Evolutionary conservation across 2,797 vertebrate species (phyloP).

Genomic region (Anas capensis): DNA sequence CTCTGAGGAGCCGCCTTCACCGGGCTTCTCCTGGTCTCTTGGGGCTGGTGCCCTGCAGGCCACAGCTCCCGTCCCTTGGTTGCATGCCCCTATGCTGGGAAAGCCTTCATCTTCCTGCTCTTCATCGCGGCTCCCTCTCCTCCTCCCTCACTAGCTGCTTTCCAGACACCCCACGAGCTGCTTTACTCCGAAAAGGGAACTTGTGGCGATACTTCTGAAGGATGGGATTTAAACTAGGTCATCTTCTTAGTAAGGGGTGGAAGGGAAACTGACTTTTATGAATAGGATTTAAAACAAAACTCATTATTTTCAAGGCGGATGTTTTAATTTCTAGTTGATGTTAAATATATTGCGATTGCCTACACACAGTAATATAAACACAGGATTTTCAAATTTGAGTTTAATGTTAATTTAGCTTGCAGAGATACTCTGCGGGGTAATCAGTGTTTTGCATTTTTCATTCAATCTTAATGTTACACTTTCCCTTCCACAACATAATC

Average conservation of each 20-base stretch:
- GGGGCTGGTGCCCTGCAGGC: neutral
- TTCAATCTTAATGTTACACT: slow-evolving; percentile 44
- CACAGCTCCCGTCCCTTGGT: neutral
- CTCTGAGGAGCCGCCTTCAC: neutral
- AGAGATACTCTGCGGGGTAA: neutral
- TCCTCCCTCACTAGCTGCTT: neutral
- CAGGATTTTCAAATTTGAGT: slow-evolving; percentile 37
- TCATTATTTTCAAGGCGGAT: slow-evolving; percentile 7
- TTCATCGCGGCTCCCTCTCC: neutral
- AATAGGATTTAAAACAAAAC: neutral
- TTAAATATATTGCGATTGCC: slow-evolving; percentile 10
- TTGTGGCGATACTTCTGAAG: neutral
- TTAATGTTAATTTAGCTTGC: slow-evolving; percentile 36
- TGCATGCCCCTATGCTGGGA: neutral
- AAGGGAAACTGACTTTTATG: neutral
- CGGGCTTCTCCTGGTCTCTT: neutral
- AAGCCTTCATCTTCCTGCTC: neutral
- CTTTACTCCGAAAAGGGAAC: neutral
- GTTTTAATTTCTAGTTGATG: neutral
- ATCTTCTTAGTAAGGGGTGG: neutral
- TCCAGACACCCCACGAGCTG: neutral
- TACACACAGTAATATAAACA: neutral
- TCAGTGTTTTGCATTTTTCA: slow-evolving; percentile 49
- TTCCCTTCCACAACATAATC: slow-evolving; percentile 32
- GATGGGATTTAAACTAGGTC: slow-evolving; percentile 30